Evolutionary conservation across 2,797 vertebrate genomes (phyloP).

Genomic region (Chrysocyon brachyurus): DNA sequence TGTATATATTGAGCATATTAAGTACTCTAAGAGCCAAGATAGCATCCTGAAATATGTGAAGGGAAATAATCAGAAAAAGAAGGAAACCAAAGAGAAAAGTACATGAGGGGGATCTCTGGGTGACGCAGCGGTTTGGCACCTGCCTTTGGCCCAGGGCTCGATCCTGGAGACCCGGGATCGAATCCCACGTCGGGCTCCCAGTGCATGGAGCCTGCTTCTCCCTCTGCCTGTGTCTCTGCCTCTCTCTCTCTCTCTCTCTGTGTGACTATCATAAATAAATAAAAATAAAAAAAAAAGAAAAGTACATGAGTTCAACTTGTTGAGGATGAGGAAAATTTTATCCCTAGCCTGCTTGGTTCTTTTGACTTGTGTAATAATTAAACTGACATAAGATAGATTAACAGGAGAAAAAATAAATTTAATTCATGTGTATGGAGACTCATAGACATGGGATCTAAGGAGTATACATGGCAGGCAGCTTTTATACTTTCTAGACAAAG

Average conservation of each 20-base stretch:
- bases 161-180: too few species aligned
- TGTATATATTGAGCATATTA: background rate
- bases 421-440: background rate
- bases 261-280: too few species aligned
- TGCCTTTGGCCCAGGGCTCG: too few species aligned
- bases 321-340: background rate
- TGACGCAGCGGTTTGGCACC: too few species aligned
- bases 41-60: background rate
- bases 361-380: background rate
- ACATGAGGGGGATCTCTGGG: background rate
- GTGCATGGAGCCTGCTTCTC: too few species aligned
- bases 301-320: background rate
- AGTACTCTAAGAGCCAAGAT: background rate
- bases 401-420: background rate
- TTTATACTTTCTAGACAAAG: background rate
- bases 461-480: background rate
- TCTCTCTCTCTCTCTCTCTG: too few species aligned
- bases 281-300: background rate
- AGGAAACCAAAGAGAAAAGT: background rate
- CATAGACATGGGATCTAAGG: background rate
- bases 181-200: too few species aligned
- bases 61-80: background rate
- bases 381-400: background rate
- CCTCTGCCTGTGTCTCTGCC: too few species aligned
- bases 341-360: background rate